Percentiles rank a stretch among this genome's conserved stretches.
These are phyloP conservation scores for Columba livia DNA, from an alignment of 2,113 vertebrate genomes.

Conservation along the genomic window DNA sequence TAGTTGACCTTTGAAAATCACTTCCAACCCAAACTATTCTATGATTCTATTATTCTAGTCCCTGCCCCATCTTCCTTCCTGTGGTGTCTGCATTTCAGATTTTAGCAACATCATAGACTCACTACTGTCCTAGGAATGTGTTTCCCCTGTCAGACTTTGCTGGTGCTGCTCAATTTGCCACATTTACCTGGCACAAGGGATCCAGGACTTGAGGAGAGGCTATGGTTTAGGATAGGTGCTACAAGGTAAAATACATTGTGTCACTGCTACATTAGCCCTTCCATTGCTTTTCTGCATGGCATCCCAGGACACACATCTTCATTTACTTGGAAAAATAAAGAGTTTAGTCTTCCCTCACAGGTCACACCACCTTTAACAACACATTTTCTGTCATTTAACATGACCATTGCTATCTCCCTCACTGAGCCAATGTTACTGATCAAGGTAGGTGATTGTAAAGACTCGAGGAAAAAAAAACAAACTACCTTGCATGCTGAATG, in stretches of 20 bases:
- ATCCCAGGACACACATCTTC: background rate
- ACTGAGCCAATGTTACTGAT: background rate
- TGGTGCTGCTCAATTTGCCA: background rate
- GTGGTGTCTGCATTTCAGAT: background rate
- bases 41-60: background rate
- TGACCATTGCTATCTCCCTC: background rate
- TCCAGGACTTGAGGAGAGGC: background rate
- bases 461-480: background rate
- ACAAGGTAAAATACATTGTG: background rate
- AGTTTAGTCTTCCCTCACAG: background rate
- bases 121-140: background rate
- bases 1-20: no score
- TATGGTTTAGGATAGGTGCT: background rate
- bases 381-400: background rate
- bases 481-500: background rate
- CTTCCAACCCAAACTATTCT: no score
- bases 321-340: background rate
- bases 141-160: background rate
- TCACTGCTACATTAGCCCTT: background rate
- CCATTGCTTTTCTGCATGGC: accelerated
- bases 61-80: background rate
- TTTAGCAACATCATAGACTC: background rate
- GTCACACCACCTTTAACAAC: background rate
- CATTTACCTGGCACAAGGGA: background rate
- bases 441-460: background rate